Evolutionary conservation across 2,888 invertebrate genomes (phyloP), one percentile per base, ranked within the genome.

Genomic region (Linhomoeus sp.): DNA sequence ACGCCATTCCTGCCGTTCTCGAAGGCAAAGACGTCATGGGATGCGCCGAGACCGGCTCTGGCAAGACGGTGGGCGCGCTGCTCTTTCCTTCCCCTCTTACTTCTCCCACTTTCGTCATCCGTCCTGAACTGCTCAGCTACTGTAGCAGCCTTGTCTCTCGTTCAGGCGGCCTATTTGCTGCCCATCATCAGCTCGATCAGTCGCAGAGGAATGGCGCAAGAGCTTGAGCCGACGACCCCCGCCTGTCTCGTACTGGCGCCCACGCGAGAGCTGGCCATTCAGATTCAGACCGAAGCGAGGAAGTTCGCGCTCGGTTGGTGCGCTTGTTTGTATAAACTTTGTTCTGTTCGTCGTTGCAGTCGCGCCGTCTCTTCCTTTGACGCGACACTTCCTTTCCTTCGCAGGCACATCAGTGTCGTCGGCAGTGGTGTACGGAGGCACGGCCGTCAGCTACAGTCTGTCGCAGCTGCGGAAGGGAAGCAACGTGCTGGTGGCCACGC

Each of bases 1-100:
- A 81, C 54, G 78, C 87, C 0, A 76, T 92, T 46, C 88, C 92
- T 0, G 78, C 81, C 25, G 76, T 92, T 23, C 69, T 77, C 66
- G 69, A 62, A 0, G 79, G 79, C 0, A 70, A 85, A 26, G 92
- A 94, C 71, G 66, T 94, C 26, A 92, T 94, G 88, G 88, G 81
- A 0, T 92, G 90, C 62, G 92, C 92, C 0, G 90, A 92, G 66
- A 94, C 92, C 14, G 92, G 92, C 0, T 90, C 88, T 0, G 92
- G 92, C 9, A 92, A 92, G 72, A 90, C 90, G 1, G 41, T 41
- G n/a, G 38, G 38, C 5, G 33, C n/a, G n/a, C n/a, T n/a, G n/a
- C n/a, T n/a, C n/a, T n/a, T n/a, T n/a, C n/a, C n/a, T n/a, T n/a
- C n/a, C n/a, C n/a, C n/a, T n/a, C n/a, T n/a, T n/a, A n/a, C n/a